Percentiles rank a stretch among this genome's conserved stretches.
Conservation (phyloP, 92 coral and sea anemone species). For the Phymanthus crucifer region DNA sequence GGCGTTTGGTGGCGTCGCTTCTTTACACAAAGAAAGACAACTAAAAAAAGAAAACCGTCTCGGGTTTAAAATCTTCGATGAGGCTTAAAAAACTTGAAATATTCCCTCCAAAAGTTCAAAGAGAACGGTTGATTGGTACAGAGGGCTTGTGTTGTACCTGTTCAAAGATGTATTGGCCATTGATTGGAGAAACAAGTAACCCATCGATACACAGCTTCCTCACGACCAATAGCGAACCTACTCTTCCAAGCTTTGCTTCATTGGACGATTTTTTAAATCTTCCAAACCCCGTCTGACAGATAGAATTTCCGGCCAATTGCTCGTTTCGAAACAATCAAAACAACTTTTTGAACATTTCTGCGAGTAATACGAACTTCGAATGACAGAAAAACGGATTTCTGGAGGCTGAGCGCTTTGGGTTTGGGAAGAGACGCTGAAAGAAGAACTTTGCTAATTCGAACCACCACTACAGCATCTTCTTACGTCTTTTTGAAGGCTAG, state of each 20-base stretch:
- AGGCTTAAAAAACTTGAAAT: slow-evolving; percentile 5
- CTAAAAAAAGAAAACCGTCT: slow-evolving; percentile 7
- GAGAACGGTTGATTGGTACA: slow-evolving; percentile 40
- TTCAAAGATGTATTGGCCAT: slow-evolving; percentile 56
- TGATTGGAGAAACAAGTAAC: slow-evolving; percentile 82
- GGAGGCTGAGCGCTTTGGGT: background rate
- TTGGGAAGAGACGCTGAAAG: slow-evolving; percentile 24
- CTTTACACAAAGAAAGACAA: slow-evolving; percentile 25
- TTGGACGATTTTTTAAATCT: slow-evolving; percentile 95
- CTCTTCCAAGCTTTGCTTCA: slow-evolving; percentile 79
- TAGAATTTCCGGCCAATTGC: slow-evolving; percentile 75
- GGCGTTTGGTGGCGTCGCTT: slow-evolving; percentile 18
- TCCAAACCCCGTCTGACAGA: slow-evolving; percentile 75
- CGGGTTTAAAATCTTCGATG: slow-evolving; percentile 4
- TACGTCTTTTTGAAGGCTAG: slow-evolving; percentile 12
- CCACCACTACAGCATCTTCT: background rate
- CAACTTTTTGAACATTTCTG: slow-evolving; percentile 30
- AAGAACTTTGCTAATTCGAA: slow-evolving; percentile 9
- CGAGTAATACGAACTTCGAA: slow-evolving; percentile 3
- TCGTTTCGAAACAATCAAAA: slow-evolving; percentile 37
- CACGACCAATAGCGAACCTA: slow-evolving; percentile 90
- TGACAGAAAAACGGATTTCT: background rate
- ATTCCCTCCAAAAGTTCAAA: slow-evolving; percentile 50
- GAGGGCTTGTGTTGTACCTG: slow-evolving; percentile 41
- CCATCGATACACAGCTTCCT: slow-evolving; percentile 76